Evolutionary conservation across 2,113 vertebrate species (phyloP), one percentile per base, ranked within the genome.

Genomic region (Riparia riparia): DNA sequence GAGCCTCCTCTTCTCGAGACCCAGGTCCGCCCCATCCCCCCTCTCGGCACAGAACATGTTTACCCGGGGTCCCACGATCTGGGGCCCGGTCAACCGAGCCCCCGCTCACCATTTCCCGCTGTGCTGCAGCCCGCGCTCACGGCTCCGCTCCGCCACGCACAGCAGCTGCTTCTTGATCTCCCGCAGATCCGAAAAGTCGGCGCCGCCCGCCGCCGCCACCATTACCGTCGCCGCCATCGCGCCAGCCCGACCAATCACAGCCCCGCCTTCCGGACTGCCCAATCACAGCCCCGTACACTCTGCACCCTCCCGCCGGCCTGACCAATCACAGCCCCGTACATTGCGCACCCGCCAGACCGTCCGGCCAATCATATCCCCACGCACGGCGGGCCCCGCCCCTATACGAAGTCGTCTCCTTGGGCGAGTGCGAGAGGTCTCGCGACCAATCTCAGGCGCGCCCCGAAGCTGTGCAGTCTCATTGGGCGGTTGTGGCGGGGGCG

Each of bases 91-190:
- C 32, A 14, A 14, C 29, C 8, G 29, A 4, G 60, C 29, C 24
- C 29, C 22, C 61, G 10, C 97, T 98, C 97, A 99, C 99, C 99
- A 99, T 95, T 99, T 99, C n/a, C 98, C 98, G 73, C 99, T 99
- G 89, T 99, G 99, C 83, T 99, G 97, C 45, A 99, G 97, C 31
- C 99, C 99, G 45, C 99, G 98, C 95, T 99, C 99, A 47, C 99
- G 99, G 74, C 99, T 99, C 31, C 99, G 98, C 50, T 98, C 98
- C 63, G 98, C 98, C 17, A 99, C 98, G 16, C 98, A 98, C 91
- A 99, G 97, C 44, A 99, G 97, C 91, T 99, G 99, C 93, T 99
- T 99, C 97, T 99, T 99, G 8, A 99, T 99, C 92, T 99, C 98
- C 22, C 98, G 98, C 89, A 99, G 97, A 70, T 99, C 98, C 31